Percentiles rank a stretch among this genome's conserved stretches.
Conservation (phyloP, 2,113 vertebrate genomes). For the Sinocyclocheilus grahami region DNA sequence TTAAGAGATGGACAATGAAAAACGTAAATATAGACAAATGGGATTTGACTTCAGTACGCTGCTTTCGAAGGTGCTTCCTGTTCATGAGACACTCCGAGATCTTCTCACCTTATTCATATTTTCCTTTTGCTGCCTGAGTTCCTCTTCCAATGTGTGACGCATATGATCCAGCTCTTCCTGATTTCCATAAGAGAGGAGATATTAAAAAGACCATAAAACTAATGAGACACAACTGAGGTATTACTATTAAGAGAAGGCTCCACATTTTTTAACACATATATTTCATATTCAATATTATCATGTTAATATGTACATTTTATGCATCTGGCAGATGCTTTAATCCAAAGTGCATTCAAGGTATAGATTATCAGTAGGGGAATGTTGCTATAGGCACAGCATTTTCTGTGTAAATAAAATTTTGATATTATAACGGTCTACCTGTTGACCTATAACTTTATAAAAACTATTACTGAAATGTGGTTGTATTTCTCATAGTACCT, state of each 20-base stretch:
- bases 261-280: too few relatives aligned
- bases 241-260: too few relatives aligned
- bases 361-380: too few relatives aligned
- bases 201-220: neutral
- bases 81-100: neutral
- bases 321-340: too few relatives aligned
- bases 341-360: too few relatives aligned
- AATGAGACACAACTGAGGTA: neutral
- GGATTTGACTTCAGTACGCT: neutral
- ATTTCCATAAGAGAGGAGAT: constrained; percentile 20
- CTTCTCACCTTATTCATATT: constrained; percentile 69
- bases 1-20: neutral
- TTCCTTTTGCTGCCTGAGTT: constrained; percentile 71
- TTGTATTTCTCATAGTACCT: constrained; percentile 72
- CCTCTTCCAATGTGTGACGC: constrained; percentile 63
- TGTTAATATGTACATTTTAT: too few relatives aligned
- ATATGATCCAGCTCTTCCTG: constrained; percentile 72
- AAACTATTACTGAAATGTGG: neutral
- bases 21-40: neutral
- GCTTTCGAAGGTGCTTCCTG: neutral
- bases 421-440: too few relatives aligned
- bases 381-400: too few relatives aligned
- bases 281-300: too few relatives aligned
- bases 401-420: too few relatives aligned
- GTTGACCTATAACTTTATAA: too few relatives aligned